A percentile compares a stretch with the other conserved stretches of the same genome.
Evolutionary conservation across 2,888 invertebrate genomes (phyloP).

Genomic region (Apodemia hepburni): DNA sequence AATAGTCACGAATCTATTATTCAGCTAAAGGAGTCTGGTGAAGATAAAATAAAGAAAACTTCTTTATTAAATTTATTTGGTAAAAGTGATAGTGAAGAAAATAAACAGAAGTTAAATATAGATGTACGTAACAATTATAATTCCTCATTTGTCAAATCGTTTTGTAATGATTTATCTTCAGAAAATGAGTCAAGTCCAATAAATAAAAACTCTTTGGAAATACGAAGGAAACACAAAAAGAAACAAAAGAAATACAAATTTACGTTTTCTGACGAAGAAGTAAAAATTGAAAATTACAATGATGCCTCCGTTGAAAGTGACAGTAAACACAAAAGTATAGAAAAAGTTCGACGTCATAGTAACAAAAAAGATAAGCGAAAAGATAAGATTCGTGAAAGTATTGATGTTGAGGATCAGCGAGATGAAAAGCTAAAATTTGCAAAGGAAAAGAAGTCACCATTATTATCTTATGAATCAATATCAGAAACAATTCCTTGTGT

Average conservation of each 20-base stretch:
- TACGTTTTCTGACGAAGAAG: slow-evolving; percentile 80
- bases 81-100: slow-evolving; percentile 71
- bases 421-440: slow-evolving; percentile 81
- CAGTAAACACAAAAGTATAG: slow-evolving; percentile 62
- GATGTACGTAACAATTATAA: slow-evolving; percentile 59
- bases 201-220: slow-evolving; percentile 66
- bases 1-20: slow-evolving; percentile 43
- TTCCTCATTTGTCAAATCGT: slow-evolving; percentile 48
- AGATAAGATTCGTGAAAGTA: slow-evolving; percentile 77
- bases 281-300: slow-evolving; percentile 58
- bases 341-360: slow-evolving; percentile 74
- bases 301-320: slow-evolving; percentile 41
- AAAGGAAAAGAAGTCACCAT: slow-evolving; percentile 72
- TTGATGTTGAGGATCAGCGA: slow-evolving; percentile 62
- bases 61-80: slow-evolving; percentile 66
- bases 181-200: slow-evolving; percentile 67
- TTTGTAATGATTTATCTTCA: slow-evolving; percentile 65
- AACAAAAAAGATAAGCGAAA: slow-evolving; percentile 82
- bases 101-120: slow-evolving; percentile 55
- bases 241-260: slow-evolving; percentile 90
- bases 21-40: slow-evolving; percentile 41
- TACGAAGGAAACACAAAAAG: slow-evolving; percentile 90
- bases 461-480: slow-evolving; percentile 44
- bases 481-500: slow-evolving; percentile 48
- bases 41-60: slow-evolving; percentile 57